Evolutionary conservation across 2,888 invertebrate species (phyloP).

Genomic region (Diarsia brunnea): DNA sequence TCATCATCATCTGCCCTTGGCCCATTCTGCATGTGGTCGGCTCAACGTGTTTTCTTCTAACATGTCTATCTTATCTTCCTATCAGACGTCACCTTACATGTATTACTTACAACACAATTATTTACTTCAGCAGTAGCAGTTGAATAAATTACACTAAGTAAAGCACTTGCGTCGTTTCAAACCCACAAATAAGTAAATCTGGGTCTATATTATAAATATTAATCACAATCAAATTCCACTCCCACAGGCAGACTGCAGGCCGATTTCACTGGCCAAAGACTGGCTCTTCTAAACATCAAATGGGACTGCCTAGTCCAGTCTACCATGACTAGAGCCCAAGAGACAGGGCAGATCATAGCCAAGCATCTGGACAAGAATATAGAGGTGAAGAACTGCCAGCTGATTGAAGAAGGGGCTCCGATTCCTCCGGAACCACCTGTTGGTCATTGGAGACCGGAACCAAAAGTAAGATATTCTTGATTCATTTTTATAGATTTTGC

Average conservation of each 20-base stretch:
- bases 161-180: not conserved
- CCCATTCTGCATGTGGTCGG: no score
- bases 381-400: constrained; percentile 92
- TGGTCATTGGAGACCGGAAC: constrained; percentile 96
- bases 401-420: constrained; percentile 98
- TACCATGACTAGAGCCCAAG: constrained; percentile 98
- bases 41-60: no score
- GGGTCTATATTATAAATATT: not conserved
- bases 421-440: constrained; percentile 98
- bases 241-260: constrained; percentile 95
- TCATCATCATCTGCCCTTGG: no score
- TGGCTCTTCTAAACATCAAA: constrained; percentile 94
- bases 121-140: no score
- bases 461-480: constrained; percentile 79
- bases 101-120: no score
- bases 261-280: constrained; percentile 94
- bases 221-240: not conserved
- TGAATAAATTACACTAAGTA: no score
- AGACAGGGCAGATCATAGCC: constrained; percentile 96
- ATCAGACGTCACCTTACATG: no score
- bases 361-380: constrained; percentile 92
- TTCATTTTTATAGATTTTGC: not conserved
- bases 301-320: constrained; percentile 96
- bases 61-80: no score
- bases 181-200: not conserved